These are phyloP conservation scores for Ethmia dodecea DNA, from an alignment of 2,888 invertebrate genomes.

Conservation along the genomic window DNA sequence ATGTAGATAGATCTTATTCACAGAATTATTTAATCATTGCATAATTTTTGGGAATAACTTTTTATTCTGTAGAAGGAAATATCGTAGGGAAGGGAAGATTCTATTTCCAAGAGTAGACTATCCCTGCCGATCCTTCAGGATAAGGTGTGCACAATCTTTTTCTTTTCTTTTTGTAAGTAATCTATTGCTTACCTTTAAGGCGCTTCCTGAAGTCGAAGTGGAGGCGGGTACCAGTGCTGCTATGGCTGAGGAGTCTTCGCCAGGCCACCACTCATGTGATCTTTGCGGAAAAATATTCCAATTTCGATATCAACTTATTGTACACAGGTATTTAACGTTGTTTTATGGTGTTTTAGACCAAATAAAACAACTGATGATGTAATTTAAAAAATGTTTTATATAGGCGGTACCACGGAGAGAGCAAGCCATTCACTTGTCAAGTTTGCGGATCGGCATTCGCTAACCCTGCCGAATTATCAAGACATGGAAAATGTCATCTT, in stretches of 20 bases:
- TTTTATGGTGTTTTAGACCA: background rate
- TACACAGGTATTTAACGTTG: slow-evolving; percentile 84
- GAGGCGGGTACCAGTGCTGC: slow-evolving; percentile 77
- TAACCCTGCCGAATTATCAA: slow-evolving; percentile 86
- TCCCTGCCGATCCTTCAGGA: too few species aligned
- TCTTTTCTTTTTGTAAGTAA: background rate
- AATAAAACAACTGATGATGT: slow-evolving; percentile 1
- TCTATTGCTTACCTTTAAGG: too few species aligned
- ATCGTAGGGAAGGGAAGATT: too few species aligned
- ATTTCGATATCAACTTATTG: slow-evolving; percentile 91
- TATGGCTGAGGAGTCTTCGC: slow-evolving; percentile 77
- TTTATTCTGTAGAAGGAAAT: too few species aligned
- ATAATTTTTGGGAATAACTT: too few species aligned
- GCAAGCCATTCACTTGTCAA: slow-evolving; percentile 88
- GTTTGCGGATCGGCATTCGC: slow-evolving; percentile 91
- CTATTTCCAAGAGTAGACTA: too few species aligned
- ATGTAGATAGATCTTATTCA: too few species aligned
- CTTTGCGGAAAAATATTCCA: slow-evolving; percentile 92
- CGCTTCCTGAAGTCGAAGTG: slow-evolving; percentile 63
- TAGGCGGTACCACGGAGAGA: slow-evolving; percentile 90
- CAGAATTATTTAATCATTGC: too few species aligned
- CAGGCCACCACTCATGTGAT: slow-evolving; percentile 87
- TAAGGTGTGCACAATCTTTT: too few species aligned
- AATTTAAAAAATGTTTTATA: slow-evolving; percentile 7
- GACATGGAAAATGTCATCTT: slow-evolving; percentile 90